These are phyloP conservation scores for Chalcis sispes DNA, from an alignment of 2,888 invertebrate species.

Conservation along the genomic window DNA sequence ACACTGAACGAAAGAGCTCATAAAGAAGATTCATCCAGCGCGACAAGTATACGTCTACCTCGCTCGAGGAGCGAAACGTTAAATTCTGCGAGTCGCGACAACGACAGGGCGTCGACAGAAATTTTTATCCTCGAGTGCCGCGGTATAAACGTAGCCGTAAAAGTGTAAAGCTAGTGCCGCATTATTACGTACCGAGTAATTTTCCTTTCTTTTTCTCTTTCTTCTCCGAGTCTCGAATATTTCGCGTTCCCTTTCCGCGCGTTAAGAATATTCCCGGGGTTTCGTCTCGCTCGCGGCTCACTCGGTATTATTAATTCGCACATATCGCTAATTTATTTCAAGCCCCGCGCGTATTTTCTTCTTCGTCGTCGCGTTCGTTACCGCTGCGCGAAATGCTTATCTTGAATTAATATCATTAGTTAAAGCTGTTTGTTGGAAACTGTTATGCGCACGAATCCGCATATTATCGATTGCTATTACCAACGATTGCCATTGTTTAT, in stretches of 20 bases:
- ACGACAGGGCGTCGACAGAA: slow-evolving; percentile 38
- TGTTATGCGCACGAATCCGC: background rate
- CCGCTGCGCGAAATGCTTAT: slow-evolving; percentile 13
- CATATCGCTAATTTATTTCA: slow-evolving; percentile 47
- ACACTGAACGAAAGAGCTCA: no score
- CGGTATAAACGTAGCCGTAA: background rate
- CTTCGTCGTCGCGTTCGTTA: background rate
- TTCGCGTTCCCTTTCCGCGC: slow-evolving; percentile 18
- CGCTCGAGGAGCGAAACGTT: slow-evolving; percentile 17
- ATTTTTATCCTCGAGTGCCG: slow-evolving; percentile 25
- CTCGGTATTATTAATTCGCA: slow-evolving; percentile 50
- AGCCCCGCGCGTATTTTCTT: no score
- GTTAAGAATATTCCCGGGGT: background rate
- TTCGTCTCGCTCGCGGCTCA: background rate
- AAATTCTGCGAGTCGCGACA: slow-evolving; percentile 31
- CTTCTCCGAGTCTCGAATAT: background rate
- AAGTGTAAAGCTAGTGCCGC: background rate
- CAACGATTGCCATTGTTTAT: background rate
- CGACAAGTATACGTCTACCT: slow-evolving; percentile 17
- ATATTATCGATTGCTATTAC: background rate
- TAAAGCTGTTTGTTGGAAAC: slow-evolving; percentile 1
- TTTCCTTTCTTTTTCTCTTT: no score
- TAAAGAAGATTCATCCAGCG: background rate
- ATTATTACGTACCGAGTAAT: slow-evolving; percentile 36
- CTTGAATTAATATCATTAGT: slow-evolving; percentile 36